Evolutionary conservation across 2,113 vertebrate genomes (phyloP).

Genomic region (Mobula hypostoma): DNA sequence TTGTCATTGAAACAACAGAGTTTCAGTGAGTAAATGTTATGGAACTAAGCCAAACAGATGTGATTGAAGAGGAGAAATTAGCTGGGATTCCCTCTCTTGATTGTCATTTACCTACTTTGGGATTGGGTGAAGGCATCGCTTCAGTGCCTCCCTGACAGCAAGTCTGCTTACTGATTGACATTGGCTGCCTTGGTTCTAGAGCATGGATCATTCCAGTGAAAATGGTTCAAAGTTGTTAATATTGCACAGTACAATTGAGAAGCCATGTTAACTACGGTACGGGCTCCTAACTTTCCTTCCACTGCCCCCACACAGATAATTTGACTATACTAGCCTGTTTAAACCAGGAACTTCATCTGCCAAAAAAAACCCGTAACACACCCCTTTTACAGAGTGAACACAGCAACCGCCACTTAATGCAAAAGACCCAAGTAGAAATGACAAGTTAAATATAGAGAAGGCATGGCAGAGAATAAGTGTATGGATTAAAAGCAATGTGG

Average conservation of each 20-base stretch:
- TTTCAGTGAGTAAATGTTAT: not conserved
- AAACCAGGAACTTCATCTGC: slow-evolving; percentile 19
- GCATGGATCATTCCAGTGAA: not conserved
- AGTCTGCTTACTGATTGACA: not conserved
- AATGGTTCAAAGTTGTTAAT: not conserved
- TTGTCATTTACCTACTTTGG: not conserved
- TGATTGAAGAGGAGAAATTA: not conserved
- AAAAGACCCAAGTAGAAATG: not conserved
- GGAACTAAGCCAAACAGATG: not conserved
- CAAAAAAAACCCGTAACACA: not conserved
- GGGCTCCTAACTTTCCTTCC: not conserved
- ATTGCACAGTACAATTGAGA: not conserved
- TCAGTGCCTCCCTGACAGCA: not conserved
- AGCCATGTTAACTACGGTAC: not conserved
- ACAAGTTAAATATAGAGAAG: not conserved
- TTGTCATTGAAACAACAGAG: not conserved
- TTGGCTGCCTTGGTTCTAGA: not conserved
- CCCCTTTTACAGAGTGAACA: not conserved
- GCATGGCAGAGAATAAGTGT: not conserved
- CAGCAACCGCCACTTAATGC: slow-evolving; percentile 1
- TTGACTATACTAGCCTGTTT: not conserved
- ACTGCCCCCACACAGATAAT: not conserved
- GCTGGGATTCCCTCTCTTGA: not conserved
- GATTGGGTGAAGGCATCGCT: not conserved
- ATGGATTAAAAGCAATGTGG: not conserved